Base-by-base conservation (phyloP, 1,140 invertebrate genomes). In the Apocrypta bakeri region DNA sequence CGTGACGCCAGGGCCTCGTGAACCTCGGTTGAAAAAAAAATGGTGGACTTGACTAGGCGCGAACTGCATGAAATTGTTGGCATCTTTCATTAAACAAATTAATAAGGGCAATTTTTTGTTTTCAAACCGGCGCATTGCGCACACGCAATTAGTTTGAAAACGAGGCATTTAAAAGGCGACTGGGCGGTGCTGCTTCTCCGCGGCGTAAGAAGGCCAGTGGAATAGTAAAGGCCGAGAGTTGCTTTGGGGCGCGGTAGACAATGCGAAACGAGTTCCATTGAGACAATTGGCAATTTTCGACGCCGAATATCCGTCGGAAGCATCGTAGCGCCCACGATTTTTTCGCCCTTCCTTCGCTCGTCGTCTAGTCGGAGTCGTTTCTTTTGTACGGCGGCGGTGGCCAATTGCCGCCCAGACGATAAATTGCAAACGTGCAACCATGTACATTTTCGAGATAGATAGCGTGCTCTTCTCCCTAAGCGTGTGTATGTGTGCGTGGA, bases 201-300 rank as follows among this genome's bases (percentile, higher is more conserved):
- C 1, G 2, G 42, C 40, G 8, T 1, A 21, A 37, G 33, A 29
- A 61, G 9, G 48, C n/a, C n/a, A n/a, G n/a, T 2, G 56, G 29
- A 64, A 56, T 68, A n/a, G 72, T 81, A 33, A 68, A 14, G 63
- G 56, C 48, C 17, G 48, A 56, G 48, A 56, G 48, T 56, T 56
- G 48, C 37, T n/a, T n/a, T n/a, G n/a, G 48, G 17, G 3, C 14
- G 33, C 69, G 27, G 42, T 64, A 63, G 81, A 87, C 87, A 87
- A 88, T 88, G 85, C 85, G 84, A 88, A 88, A 88, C 86, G 85
- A 73, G 86, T 88, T 88, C 86, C 86, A 89, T 89, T 89, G 88
- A 88, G 88, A 87, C 88, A 89, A 89, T 89, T 89, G 88, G 87
- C 87, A 89, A 89, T 89, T 89, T 89, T 89, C 88, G 86, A 88